Conservation (phyloP, 2,797 vertebrate genomes). For the Helicolenus hilgendorfi region DNA sequence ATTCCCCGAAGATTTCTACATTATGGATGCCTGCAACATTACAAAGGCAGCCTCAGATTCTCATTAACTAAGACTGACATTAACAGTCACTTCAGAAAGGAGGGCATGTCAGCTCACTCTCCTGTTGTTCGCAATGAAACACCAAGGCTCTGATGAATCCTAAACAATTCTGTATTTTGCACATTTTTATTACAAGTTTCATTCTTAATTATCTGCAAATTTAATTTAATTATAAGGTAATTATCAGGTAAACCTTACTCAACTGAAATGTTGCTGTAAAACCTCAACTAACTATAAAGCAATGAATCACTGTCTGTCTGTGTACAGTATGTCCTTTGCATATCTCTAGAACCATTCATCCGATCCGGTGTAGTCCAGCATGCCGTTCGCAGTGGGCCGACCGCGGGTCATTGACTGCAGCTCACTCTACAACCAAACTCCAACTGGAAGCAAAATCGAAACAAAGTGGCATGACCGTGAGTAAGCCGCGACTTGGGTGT, state of each 20-base stretch:
- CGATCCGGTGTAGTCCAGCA: no score
- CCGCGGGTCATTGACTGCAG: background rate
- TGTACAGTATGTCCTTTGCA: no score
- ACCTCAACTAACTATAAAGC: background rate
- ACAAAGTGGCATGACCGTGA: background rate
- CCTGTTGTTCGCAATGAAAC: constrained; percentile 8
- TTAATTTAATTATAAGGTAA: background rate
- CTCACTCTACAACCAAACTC: background rate
- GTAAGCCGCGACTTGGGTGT: background rate
- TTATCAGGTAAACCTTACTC: background rate
- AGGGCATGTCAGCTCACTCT: constrained; percentile 25
- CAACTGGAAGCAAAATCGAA: background rate
- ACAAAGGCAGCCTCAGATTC: constrained; percentile 77
- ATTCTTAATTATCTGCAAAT: background rate
- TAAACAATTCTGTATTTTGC: background rate
- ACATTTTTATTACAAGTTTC: background rate
- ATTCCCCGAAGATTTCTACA: constrained; percentile 83
- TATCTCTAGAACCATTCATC: no score
- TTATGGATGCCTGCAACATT: constrained; percentile 75
- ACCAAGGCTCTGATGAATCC: background rate
- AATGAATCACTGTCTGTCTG: background rate
- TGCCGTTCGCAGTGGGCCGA: no score
- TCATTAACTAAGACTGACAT: constrained; percentile 84
- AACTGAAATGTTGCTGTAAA: background rate
- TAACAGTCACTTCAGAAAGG: constrained; percentile 73